Evolutionary conservation across 2,797 vertebrate genomes (phyloP).

Genomic region (Microtus californicus): DNA sequence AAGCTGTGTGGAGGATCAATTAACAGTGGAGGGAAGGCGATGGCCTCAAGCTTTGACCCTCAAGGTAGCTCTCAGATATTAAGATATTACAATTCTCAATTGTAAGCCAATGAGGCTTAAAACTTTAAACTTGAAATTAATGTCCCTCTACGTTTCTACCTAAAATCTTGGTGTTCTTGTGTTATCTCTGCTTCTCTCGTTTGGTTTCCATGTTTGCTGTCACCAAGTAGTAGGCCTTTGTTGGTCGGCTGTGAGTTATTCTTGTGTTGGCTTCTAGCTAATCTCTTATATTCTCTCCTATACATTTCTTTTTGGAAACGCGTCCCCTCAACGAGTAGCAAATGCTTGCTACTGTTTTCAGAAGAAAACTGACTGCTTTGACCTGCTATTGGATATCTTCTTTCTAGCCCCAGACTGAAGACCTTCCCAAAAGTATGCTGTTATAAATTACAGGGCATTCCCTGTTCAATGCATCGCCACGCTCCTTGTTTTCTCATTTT

Average conservation of each 20-base stretch:
- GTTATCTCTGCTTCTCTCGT: neutral
- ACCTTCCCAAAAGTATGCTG: neutral
- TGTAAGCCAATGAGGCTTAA: neutral
- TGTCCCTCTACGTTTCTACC: neutral
- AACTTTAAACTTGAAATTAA: neutral
- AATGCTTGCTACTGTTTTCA: neutral
- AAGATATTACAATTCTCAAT: neutral
- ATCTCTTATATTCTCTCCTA: neutral
- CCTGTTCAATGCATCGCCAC: neutral
- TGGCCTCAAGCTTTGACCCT: neutral
- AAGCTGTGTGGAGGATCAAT: no score
- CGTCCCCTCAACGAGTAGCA: neutral
- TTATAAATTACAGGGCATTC: neutral
- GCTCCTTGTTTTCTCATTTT: neutral
- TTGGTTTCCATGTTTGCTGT: neutral
- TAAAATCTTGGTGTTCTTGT: neutral
- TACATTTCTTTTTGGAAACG: neutral
- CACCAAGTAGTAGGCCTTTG: neutral
- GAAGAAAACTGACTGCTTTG: neutral
- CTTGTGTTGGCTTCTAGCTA: fast-evolving
- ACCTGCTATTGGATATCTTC: neutral
- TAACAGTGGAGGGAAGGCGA: neutral
- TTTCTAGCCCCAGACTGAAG: neutral
- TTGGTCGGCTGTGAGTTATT: neutral
- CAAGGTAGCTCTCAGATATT: neutral